These are phyloP conservation scores for Trisateles emortualis DNA, from an alignment of 2,888 invertebrate species.

Conservation along the genomic window DNA sequence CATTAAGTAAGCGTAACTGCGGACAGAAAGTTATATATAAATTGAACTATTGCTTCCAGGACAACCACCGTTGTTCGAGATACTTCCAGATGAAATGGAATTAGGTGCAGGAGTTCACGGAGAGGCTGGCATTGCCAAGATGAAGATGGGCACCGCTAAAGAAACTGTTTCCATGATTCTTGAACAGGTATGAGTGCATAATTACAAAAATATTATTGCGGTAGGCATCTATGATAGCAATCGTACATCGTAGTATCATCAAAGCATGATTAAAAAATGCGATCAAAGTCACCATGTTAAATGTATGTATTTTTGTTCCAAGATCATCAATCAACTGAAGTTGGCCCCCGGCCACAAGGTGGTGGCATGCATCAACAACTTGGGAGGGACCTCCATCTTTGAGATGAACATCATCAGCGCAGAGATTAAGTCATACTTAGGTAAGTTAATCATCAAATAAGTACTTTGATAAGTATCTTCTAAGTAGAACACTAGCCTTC, in stretches of 20 bases:
- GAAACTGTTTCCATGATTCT: slow-evolving; percentile 81
- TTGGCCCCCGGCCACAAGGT: slow-evolving; percentile 75
- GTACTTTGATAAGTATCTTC: no score
- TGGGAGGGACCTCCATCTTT: slow-evolving; percentile 91
- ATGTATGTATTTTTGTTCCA: slow-evolving; percentile 2
- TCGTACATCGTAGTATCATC: no score
- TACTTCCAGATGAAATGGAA: slow-evolving; percentile 89
- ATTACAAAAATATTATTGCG: neutral
- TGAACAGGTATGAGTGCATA: slow-evolving; percentile 62
- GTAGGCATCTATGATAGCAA: no score
- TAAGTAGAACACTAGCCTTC: no score
- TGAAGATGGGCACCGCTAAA: slow-evolving; percentile 78
- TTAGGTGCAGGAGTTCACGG: slow-evolving; percentile 87
- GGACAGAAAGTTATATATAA: no score
- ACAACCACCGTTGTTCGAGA: slow-evolving; percentile 87
- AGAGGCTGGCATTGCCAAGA: slow-evolving; percentile 81
- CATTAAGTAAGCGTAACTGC: no score
- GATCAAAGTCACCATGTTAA: no score
- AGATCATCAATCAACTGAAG: slow-evolving; percentile 72
- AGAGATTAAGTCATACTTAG: slow-evolving; percentile 88
- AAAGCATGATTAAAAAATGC: no score
- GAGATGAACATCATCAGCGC: slow-evolving; percentile 91
- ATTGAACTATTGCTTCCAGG: slow-evolving; percentile 61
- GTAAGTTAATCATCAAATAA: slow-evolving; percentile 68
- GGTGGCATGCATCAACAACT: slow-evolving; percentile 91